Evolutionary conservation across 2,113 vertebrate species (phyloP).

Genomic region (Agapornis roseicollis): DNA sequence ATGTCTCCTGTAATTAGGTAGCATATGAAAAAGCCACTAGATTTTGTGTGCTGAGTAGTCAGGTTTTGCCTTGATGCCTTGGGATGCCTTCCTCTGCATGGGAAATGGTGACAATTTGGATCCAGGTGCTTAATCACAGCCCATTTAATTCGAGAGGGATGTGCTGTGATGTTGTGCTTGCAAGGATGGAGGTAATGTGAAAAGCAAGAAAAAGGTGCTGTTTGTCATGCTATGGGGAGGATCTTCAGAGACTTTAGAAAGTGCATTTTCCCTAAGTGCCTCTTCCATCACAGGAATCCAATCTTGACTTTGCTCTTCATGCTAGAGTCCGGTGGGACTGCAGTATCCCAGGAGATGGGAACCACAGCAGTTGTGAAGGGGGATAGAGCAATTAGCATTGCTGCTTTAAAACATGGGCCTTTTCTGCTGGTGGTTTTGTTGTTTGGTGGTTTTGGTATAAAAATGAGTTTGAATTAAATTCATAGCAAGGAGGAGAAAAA

Average conservation of each 20-base stretch:
- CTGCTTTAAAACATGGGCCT: not conserved
- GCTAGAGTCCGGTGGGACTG: not conserved
- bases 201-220: not conserved
- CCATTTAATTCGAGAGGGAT: not conserved
- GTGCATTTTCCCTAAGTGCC: slow-evolving; percentile 4
- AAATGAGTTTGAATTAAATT: not conserved
- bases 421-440: not conserved
- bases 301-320: not conserved
- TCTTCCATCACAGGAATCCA: not conserved
- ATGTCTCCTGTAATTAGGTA: slow-evolving; percentile 42
- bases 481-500: not conserved
- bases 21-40: not conserved
- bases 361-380: not conserved
- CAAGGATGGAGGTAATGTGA: not conserved
- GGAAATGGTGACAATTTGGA: not conserved
- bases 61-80: not conserved
- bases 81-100: not conserved
- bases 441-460: not conserved
- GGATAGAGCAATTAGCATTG: not conserved
- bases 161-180: not conserved
- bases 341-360: not conserved
- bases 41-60: slow-evolving; percentile 15
- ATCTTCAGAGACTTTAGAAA: not conserved
- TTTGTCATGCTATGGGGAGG: not conserved
- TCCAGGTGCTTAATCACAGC: not conserved